Percentiles rank a stretch among this genome's conserved stretches.
Evolutionary conservation across 2,888 invertebrate species (phyloP).

Genomic region (Homarus gammarus): DNA sequence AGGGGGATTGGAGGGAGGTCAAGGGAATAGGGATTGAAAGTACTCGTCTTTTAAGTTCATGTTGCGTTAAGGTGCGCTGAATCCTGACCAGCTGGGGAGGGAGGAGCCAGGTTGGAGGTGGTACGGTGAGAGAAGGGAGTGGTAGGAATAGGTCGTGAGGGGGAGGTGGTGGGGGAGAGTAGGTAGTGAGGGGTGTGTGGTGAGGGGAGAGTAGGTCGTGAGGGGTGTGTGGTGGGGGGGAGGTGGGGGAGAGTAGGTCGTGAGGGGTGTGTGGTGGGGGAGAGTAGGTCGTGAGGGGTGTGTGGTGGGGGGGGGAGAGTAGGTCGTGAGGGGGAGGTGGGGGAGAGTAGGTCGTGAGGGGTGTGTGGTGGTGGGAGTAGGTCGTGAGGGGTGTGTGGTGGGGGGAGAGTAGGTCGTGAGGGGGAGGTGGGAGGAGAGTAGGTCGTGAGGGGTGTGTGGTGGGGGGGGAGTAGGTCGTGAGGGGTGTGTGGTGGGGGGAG

Average conservation of each 20-base stretch:
- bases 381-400: background rate
- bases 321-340: slow-evolving; percentile 29
- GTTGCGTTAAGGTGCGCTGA: background rate
- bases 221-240: too few relatives aligned
- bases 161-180: too few relatives aligned
- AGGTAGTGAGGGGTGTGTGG: too few relatives aligned
- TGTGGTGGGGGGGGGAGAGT: background rate
- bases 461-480: too few relatives aligned
- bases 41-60: background rate
- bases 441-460: background rate
- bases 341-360: background rate
- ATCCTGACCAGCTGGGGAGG: background rate
- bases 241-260: background rate
- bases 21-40: background rate
- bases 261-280: too few relatives aligned
- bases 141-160: too few relatives aligned
- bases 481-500: too few relatives aligned
- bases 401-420: background rate
- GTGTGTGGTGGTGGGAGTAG: slow-evolving; percentile 33
- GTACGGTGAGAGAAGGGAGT: background rate
- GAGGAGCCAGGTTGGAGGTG: background rate
- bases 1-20: background rate
- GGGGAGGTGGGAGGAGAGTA: background rate
- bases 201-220: too few relatives aligned
- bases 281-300: too few relatives aligned